Percentiles rank a stretch among this genome's conserved stretches.
Evolutionary conservation across 2,797 vertebrate genomes (phyloP).

Genomic region (Alcedo atthis): DNA sequence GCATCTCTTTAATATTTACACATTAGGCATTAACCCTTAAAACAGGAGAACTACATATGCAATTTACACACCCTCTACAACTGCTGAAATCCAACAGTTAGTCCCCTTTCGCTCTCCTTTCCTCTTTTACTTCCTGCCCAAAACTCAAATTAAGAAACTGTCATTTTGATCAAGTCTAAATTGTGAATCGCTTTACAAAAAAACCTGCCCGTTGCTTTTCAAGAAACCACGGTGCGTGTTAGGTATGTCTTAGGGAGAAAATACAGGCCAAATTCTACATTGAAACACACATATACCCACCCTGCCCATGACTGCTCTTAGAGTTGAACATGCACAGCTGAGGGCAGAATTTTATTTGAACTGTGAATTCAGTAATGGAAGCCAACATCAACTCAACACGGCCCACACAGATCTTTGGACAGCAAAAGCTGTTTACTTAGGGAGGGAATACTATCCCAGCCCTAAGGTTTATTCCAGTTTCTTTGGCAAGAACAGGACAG

Average conservation of each 20-base stretch:
- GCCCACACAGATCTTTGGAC: slow-evolving; percentile 33
- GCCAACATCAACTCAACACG: slow-evolving; percentile 46
- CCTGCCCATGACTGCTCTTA: background rate
- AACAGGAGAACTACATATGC: background rate
- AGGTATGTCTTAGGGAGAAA: background rate
- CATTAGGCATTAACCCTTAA: background rate
- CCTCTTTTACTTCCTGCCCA: background rate
- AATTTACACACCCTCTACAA: background rate
- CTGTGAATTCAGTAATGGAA: background rate
- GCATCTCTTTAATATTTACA: background rate
- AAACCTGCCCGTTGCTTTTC: background rate
- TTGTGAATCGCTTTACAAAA: background rate
- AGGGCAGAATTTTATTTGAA: slow-evolving; percentile 10
- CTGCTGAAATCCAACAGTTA: background rate
- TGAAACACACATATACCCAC: background rate
- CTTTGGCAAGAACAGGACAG: background rate
- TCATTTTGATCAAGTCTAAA: background rate
- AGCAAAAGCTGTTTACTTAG: slow-evolving; percentile 1
- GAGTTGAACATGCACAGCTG: background rate
- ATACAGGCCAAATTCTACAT: background rate
- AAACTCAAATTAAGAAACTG: background rate
- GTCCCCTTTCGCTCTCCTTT: background rate
- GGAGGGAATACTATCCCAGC: slow-evolving; percentile 6
- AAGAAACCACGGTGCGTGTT: background rate
- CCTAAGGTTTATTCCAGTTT: background rate